Evolutionary conservation across 2,888 invertebrate genomes (phyloP).

Genomic region (Onthophagus sagittarius): DNA sequence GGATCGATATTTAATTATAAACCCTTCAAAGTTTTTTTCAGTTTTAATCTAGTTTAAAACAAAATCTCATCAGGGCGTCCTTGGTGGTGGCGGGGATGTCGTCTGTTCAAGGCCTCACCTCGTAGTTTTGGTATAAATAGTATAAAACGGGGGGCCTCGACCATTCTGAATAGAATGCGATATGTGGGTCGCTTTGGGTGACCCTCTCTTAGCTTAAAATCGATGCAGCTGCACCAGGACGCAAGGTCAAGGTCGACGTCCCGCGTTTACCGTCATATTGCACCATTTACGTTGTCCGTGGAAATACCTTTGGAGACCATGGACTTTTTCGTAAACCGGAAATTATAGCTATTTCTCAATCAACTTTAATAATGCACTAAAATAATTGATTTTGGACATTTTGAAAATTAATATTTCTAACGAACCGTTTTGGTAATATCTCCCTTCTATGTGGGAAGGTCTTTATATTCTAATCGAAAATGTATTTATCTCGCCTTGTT

Average conservation of each 20-base stretch:
- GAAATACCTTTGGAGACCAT: constrained; percentile 19
- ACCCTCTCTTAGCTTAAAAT: constrained; percentile 35
- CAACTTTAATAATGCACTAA: no score
- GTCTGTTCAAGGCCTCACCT: constrained; percentile 14
- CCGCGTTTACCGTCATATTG: constrained; percentile 26
- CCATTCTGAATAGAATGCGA: constrained; percentile 8
- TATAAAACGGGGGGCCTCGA: not conserved
- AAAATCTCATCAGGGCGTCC: not conserved
- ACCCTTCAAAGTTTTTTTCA: no score
- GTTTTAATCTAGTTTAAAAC: no score
- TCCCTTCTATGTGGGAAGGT: no score
- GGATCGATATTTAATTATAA: no score
- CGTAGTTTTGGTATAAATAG: not conserved
- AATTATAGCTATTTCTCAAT: not conserved
- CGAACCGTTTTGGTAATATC: no score
- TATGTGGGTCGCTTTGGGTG: constrained; percentile 30
- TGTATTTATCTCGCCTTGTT: no score
- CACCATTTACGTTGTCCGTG: constrained; percentile 23
- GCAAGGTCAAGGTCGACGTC: constrained; percentile 40
- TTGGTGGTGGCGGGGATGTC: constrained; percentile 13
- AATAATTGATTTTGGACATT: no score
- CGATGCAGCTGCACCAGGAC: constrained; percentile 42
- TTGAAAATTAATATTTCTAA: no score
- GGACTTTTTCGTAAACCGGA: not conserved
- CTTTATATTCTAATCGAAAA: no score